Conservation (phyloP, 2,797 vertebrate genomes). For the Hippopotamyrus pictus region DNA sequence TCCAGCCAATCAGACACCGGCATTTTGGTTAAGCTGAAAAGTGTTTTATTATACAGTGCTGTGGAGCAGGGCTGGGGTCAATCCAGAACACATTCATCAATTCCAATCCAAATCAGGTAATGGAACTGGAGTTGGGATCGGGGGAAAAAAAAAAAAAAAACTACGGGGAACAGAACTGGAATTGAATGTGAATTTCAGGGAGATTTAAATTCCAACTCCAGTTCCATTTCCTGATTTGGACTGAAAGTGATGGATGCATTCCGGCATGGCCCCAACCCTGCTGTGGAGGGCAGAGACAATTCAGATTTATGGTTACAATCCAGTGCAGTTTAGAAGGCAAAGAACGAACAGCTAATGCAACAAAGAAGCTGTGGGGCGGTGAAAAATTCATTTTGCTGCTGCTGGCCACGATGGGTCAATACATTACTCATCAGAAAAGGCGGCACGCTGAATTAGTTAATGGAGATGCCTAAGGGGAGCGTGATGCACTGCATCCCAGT, state of each 20-base stretch:
- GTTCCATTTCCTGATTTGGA: not conserved
- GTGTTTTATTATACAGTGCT: not conserved
- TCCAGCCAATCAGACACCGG: not conserved
- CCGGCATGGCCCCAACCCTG: not conserved
- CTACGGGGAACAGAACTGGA: not conserved
- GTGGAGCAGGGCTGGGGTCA: not conserved
- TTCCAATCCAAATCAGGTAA: not conserved
- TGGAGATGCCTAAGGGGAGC: not conserved
- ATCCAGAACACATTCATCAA: not conserved
- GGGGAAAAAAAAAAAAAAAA: not conserved
- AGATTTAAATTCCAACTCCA: not conserved
- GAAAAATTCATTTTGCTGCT: not conserved
- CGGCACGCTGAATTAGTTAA: not conserved
- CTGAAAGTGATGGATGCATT: not conserved
- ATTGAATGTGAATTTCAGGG: not conserved
- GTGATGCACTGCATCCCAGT: not conserved
- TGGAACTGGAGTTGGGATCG: not conserved
- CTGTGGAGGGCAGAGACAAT: not conserved
- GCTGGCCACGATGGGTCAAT: not conserved
- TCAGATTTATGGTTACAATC: not conserved
- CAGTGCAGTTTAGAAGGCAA: not conserved
- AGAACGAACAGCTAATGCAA: conserved; percentile 1
- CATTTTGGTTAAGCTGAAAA: not conserved
- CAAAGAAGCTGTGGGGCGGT: not conserved
- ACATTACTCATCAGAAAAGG: not conserved